Base-by-base conservation (phyloP, 2,888 invertebrate species). In the Apantesis nais region DNA sequence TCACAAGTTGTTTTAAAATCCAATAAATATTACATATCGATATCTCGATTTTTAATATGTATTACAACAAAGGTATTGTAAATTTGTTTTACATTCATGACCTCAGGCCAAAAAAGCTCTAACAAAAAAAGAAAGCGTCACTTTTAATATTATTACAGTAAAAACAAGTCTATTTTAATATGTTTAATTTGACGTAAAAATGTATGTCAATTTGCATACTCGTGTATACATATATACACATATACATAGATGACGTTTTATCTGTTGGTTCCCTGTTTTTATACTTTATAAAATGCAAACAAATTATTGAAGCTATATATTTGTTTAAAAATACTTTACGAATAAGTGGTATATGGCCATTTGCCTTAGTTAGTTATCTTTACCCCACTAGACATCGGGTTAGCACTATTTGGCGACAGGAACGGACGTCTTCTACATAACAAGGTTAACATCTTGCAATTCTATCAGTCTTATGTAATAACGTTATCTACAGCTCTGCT, bases 401-500 rank as follows among this genome's bases (percentile, higher is more conserved):
- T 79, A 86, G 80, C 79, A 81, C 79, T 83, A 86, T 71, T 84
- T 84, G 82, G 84, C 84, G 88, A 87, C 84, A 82, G 84, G 84
- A 88, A 87, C 86, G 83, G 85, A 82, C 86, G 86, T 86, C 88
- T 84, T 83, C 86, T 85, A 77, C 84, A 81, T 92, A 91, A 92
- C 88, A 86, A 90, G 87, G 90, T 92, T 92, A 91, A 86, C 86
- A 86, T 88, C 88, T 85, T 85, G 87, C 89, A 88, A 90, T 92
- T 89, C 88, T 87, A 89, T 91, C 89, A 89, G 89, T 82, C 85
- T 86, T 87, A 82, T 84, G 76, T 88, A 89, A 89, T 89, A 85
- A 83, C 83, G 84, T 91, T 90, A 88, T 87, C 85, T 82, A 2
- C 2, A 81, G 78, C 75, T 83, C 85, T 82, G 82, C 82, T 80